Evolutionary conservation across 2,888 invertebrate species (phyloP), one percentile per base, ranked within the genome.

Genomic region (Dasypolia templi): DNA sequence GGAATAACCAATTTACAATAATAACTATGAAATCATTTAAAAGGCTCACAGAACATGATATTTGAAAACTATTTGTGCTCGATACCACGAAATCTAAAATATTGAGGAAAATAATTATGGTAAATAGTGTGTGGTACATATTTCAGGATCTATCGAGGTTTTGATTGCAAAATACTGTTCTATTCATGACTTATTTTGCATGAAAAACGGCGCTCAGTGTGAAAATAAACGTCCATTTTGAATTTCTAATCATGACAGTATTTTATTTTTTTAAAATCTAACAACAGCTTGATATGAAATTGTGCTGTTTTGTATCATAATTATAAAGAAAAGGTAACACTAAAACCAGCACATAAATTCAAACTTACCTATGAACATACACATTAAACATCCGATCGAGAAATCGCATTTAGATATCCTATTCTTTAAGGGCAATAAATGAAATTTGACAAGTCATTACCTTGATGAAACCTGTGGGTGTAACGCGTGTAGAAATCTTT

Each of bases 381-480:
- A 70, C 26, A 83, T 83, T 72, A 72, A 66, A 53, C 7, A 65
- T 44, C 39, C 65, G 65, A 63, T 75, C 80, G 65, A 62, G 72
- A 82, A 82, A 83, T 79, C 62, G 51, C 49, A 64, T 83, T 63
- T 53, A 79, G 84, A 79, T 84, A 75, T 72, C 81, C 75, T 56
- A 44, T 19, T 58, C 39, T 85, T 86, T 84, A 82, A 70, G 59
- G 75, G 44, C 61, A 58, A 77, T 84, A 86, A 82, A 86, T 86
- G 82, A 85, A 82, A 82, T 75, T 84, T 81, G 77, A 86, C 85
- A 86, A 72, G 82, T 82, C 79, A 85, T 82, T 81, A 80, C 65
- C 78, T 73, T 65, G 78, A 81, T 76, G 76, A 72, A 77, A 67
- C 63, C 68, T 74, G 69, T 53, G 64, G 73, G 69, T 42, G 59